Percentiles rank a stretch among this genome's conserved stretches.
These are phyloP conservation scores for Drosophila phalerata DNA, from an alignment of 2,888 invertebrate genomes.

Conservation along the genomic window DNA sequence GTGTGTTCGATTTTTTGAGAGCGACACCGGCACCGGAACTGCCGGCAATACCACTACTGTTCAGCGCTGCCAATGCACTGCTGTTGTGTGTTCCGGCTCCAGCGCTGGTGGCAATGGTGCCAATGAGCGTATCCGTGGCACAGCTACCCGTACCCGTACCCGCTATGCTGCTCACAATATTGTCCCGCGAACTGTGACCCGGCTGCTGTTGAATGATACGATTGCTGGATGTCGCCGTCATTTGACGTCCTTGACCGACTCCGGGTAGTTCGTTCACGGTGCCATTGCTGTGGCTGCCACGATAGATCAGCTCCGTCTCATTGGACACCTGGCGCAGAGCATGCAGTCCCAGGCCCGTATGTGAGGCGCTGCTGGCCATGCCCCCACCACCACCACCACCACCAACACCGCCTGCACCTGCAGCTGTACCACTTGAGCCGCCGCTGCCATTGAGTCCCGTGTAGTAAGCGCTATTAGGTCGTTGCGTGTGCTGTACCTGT, in stretches of 20 bases:
- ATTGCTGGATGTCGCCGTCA: slow-evolving; percentile 59
- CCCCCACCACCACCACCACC: slow-evolving; percentile 64
- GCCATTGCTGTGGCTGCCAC: slow-evolving; percentile 76
- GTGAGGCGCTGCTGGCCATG: slow-evolving; percentile 83
- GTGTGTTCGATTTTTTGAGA: slow-evolving; percentile 68
- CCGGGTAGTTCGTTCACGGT: slow-evolving; percentile 54
- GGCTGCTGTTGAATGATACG: slow-evolving; percentile 58
- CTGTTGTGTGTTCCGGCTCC: slow-evolving; percentile 52
- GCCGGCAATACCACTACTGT: slow-evolving; percentile 22
- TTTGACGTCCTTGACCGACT: slow-evolving; percentile 47
- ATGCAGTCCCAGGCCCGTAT: slow-evolving; percentile 81
- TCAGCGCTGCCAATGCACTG: slow-evolving; percentile 37
- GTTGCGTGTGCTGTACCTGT: slow-evolving; percentile 85
- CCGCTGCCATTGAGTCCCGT: slow-evolving; percentile 78
- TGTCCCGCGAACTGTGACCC: slow-evolving; percentile 54
- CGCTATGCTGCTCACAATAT: slow-evolving; percentile 77
- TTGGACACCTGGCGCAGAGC: slow-evolving; percentile 83
- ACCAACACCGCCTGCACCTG: slow-evolving; percentile 65
- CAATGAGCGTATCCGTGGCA: slow-evolving; percentile 83
- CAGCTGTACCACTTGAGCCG: slow-evolving; percentile 53
- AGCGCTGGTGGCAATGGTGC: slow-evolving; percentile 59
- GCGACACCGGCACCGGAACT: slow-evolving; percentile 3
- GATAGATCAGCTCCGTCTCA: slow-evolving; percentile 84
- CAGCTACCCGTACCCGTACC: slow-evolving; percentile 81
- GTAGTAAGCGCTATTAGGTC: slow-evolving; percentile 83